phyloP scores from a whole-genome alignment of 2,888 invertebrate genomes.

The Trilocha varians region DNA sequence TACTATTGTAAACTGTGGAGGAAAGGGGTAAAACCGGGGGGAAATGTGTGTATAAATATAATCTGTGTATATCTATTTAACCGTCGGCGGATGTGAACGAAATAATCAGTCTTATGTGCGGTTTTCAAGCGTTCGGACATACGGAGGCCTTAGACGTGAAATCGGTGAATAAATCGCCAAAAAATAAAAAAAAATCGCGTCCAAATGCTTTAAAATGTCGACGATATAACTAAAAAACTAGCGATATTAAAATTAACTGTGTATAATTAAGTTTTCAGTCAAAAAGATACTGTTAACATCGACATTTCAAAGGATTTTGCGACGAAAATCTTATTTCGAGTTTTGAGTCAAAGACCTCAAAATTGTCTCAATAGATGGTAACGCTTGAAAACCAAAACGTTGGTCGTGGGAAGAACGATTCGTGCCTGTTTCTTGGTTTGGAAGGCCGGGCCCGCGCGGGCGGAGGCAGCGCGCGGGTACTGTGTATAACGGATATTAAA shows the following conservation, averaged over 20 bases:
- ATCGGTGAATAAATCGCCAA: too few species aligned
- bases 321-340: too few species aligned
- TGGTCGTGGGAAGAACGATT: slow-evolving; percentile 22
- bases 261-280: slow-evolving; percentile 1
- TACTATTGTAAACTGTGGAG: slow-evolving; percentile 69
- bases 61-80: slow-evolving; percentile 57
- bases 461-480: slow-evolving; percentile 59
- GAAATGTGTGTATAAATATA: slow-evolving; percentile 50
- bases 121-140: slow-evolving; percentile 11
- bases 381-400: slow-evolving; percentile 13
- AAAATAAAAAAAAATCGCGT: not conserved
- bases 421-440: slow-evolving; percentile 56
- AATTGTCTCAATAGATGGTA: too few species aligned
- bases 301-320: too few species aligned
- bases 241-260: slow-evolving; percentile 4
- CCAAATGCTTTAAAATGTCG: not conserved
- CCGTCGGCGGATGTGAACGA: slow-evolving; percentile 41
- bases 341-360: too few species aligned
- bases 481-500: slow-evolving; percentile 46
- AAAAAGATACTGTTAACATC: too few species aligned
- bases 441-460: slow-evolving; percentile 54
- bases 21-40: slow-evolving; percentile 35
- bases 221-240: slow-evolving; percentile 1
- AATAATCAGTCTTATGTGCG: slow-evolving; percentile 56
- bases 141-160: too few species aligned